Conservation (phyloP, 30 jellyfish, hydroid and myxozoan species). For the Mastigias papua region DNA sequence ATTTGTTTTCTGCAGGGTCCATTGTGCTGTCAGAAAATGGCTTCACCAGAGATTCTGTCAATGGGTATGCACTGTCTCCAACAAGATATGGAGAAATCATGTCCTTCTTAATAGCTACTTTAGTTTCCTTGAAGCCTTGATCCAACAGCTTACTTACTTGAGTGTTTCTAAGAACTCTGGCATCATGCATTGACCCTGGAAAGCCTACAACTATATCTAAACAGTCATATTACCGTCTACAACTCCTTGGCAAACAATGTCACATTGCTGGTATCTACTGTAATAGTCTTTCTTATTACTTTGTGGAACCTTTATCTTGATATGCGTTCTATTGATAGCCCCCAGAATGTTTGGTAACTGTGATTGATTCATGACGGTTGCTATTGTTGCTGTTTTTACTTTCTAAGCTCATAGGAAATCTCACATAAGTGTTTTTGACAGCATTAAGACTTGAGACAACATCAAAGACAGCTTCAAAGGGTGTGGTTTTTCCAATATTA, state of each 20-base stretch:
- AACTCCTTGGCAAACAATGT: conserved; percentile 59
- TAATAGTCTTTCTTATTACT: conserved; percentile 26
- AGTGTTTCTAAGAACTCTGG: conserved; percentile 46
- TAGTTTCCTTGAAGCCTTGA: conserved; percentile 23
- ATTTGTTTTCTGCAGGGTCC: conserved; percentile 25
- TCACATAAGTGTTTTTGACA: conserved; percentile 13
- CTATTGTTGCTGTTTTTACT: conserved; percentile 17
- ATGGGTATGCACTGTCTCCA: conserved; percentile 45
- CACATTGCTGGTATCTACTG: conserved; percentile 33
- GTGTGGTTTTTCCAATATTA: conserved; percentile 51
- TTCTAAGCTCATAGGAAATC: conserved; percentile 19
- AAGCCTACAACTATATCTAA: conserved; percentile 50
- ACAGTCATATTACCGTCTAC: conserved; percentile 44
- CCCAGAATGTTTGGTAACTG: conserved; percentile 48
- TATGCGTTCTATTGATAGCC: conserved; percentile 57
- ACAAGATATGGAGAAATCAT: conserved; percentile 19
- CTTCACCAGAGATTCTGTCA: conserved; percentile 23
- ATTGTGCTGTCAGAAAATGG: conserved; percentile 31
- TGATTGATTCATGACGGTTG: conserved; percentile 19
- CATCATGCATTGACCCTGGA: conserved; percentile 54
- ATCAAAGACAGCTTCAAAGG: conserved; percentile 24
- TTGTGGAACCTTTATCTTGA: conserved; percentile 25
- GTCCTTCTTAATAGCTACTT: not conserved
- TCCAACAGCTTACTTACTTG: not conserved
- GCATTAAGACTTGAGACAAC: conserved; percentile 23